Evolutionary conservation across 2,888 invertebrate genomes (phyloP).

Genomic region (Biston betularia): DNA sequence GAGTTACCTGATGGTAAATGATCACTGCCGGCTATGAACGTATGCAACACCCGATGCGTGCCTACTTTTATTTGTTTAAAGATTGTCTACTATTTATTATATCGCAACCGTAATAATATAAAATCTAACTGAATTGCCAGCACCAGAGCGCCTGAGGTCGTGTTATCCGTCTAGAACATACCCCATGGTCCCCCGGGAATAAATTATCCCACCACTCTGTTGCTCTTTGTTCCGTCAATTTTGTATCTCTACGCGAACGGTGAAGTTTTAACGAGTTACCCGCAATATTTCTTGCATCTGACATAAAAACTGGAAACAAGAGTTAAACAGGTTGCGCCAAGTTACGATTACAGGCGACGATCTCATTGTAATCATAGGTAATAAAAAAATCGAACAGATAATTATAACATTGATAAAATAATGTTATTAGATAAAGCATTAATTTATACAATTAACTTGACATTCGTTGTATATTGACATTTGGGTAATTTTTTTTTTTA

Average conservation of each 20-base stretch:
- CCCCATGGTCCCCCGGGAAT: conserved; percentile 55
- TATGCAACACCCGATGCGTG: no score
- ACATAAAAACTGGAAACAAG: conserved; percentile 27
- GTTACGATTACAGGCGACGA: conserved; percentile 8
- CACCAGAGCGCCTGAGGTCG: conserved; percentile 28
- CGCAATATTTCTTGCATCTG: conserved; percentile 20
- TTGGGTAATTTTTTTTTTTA: no score
- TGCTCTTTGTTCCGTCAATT: conserved; percentile 62
- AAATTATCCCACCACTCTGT: conserved; percentile 60
- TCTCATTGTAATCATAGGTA: conserved; percentile 3
- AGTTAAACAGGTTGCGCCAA: conserved; percentile 25
- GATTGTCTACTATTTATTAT: no score
- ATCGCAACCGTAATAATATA: no score
- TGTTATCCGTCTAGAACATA: conserved; percentile 50
- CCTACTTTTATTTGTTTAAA: no score
- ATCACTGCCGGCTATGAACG: no score
- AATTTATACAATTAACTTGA: no score
- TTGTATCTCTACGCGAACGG: conserved; percentile 53
- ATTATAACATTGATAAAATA: not conserved
- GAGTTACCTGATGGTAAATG: no score
- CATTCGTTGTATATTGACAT: no score
- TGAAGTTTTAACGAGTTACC: conserved; percentile 34
- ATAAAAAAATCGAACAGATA: not conserved
- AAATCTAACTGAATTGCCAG: not conserved
- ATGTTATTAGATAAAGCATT: no score